Conservation (phyloP, 2,113 vertebrate genomes). For the Stigmatopora argus region DNA sequence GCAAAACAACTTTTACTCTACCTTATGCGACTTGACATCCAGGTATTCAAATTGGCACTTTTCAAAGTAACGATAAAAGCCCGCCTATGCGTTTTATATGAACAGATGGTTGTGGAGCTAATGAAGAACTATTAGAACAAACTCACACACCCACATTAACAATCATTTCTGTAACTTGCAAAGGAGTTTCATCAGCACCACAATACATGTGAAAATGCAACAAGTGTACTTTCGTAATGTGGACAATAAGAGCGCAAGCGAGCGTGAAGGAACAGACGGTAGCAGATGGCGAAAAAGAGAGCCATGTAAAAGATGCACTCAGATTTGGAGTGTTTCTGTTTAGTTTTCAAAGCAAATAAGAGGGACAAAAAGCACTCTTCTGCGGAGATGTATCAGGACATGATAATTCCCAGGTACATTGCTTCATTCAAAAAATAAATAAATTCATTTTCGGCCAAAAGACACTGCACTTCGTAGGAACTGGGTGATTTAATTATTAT, state of each 20-base stretch:
- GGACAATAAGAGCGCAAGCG: not conserved
- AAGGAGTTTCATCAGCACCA: not conserved
- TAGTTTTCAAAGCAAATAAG: not conserved
- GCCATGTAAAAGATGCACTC: slow-evolving; percentile 8
- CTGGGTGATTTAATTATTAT: no score
- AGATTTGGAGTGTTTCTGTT: slow-evolving; percentile 22
- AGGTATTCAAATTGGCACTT: not conserved
- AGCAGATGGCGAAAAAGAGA: not conserved
- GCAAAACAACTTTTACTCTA: not conserved
- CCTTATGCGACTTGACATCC: not conserved
- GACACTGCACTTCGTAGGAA: no score
- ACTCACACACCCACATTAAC: not conserved
- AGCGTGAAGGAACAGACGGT: not conserved
- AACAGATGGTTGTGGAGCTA: not conserved
- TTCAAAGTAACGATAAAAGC: not conserved
- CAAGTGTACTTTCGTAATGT: not conserved
- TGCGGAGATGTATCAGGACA: not conserved
- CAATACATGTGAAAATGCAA: not conserved
- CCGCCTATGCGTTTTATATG: not conserved
- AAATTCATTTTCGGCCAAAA: no score
- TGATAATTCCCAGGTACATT: no score
- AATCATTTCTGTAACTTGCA: not conserved
- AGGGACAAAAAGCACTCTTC: not conserved
- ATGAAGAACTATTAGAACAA: not conserved
- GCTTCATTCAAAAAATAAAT: no score